Evolutionary conservation across 2,888 invertebrate species (phyloP), one percentile per base, ranked within the genome.

Genomic region (Sturmia bella): DNA sequence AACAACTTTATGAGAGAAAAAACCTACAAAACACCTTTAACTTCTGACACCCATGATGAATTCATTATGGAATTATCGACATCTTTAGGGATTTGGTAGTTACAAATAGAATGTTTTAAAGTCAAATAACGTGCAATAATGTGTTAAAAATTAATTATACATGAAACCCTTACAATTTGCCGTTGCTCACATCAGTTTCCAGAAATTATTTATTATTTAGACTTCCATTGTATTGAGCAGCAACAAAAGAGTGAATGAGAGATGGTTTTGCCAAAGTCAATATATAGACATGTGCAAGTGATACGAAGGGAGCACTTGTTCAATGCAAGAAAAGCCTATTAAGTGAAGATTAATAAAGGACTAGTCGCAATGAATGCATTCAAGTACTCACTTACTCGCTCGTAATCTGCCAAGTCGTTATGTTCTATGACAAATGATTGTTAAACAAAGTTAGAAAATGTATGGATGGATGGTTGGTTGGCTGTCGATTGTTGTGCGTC

Each of bases 361-460:
- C 63, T 82, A 77, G 45, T 32, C 21, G 19, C 37, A 52, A 24
- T 37, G 37, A 37, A 76, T 43, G 70, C 66, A 48, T 75, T 13
- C 24, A 56, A 76, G 66, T 59, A 45, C 43, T 32, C 32, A 32
- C 32, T 7, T 41, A 32, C 74, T 43, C 41, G 50, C 21, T 32
- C 19, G 50, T 66, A 64, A 64, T 66, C 80, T 76, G 76, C 66
- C 76, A 76, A 68, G 24, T 74, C 45, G 56, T 77, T 74, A 52
- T 77, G 56, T 69, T 77, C 50, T 68, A 77, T 82, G 77, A 82
- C 81, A 82, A 82, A 82, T 82, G 68, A 82, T 77, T 74, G 69
- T 54, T 74, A 74, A 77, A 73, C 77, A 70, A 77, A 68, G 50
- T 57, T 64, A 13, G 37, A 48, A 45, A 17, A 45, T 12, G 59